A percentile compares a stretch with the other conserved stretches of the same genome.
phyloP scores from a whole-genome alignment of 2,888 invertebrate species.

The Cerastis leucographa region DNA sequence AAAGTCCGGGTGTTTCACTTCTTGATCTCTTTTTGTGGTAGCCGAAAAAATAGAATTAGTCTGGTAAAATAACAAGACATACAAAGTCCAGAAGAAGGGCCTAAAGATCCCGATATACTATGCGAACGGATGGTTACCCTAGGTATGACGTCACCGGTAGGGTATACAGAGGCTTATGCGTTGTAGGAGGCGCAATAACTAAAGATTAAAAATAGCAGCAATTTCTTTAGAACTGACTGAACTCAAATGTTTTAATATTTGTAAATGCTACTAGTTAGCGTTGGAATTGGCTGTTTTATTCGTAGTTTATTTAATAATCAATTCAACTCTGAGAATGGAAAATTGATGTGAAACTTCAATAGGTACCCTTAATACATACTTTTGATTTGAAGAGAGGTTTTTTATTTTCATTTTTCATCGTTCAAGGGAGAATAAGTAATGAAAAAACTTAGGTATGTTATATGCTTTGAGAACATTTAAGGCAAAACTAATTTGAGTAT shows the following conservation, averaged over 20 bases:
- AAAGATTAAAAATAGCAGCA: slow-evolving; percentile 60
- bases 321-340: neutral
- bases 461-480: too few species aligned
- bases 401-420: too few species aligned
- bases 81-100: neutral
- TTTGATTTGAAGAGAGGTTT: too few species aligned
- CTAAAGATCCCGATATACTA: neutral
- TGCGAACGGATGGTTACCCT: neutral
- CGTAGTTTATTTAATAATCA: neutral
- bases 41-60: neutral
- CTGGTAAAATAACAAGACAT: neutral
- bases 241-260: slow-evolving; percentile 51
- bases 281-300: slow-evolving; percentile 12
- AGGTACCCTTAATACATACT: too few species aligned
- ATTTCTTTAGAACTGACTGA: too few species aligned
- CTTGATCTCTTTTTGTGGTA: neutral
- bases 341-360: neutral
- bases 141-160: slow-evolving; percentile 54
- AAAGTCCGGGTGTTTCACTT: neutral
- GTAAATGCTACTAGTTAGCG: slow-evolving; percentile 6
- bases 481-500: too few species aligned
- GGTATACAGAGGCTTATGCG: slow-evolving; percentile 64
- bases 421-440: too few species aligned
- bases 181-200: slow-evolving; percentile 66
- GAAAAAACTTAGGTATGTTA: too few species aligned